Evolutionary conservation across 2,113 vertebrate species (phyloP), one percentile per base, ranked within the genome.

Genomic region (Esox niger): DNA sequence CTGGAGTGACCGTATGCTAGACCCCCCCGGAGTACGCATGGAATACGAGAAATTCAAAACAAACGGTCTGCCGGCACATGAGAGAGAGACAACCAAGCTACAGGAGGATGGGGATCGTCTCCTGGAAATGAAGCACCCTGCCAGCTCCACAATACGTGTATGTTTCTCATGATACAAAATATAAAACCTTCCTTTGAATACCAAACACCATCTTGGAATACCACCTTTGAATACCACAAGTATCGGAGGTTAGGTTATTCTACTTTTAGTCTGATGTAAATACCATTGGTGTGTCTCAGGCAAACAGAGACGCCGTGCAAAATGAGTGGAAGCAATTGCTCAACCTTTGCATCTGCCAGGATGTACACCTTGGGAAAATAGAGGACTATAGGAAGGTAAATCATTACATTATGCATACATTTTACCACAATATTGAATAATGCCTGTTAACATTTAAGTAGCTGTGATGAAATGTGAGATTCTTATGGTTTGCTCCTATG

Each of bases 11-110:
- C 91, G 88, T 56, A 93, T 96, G 90, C 38, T 57, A 0, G 94
- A 98, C 4, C 83, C 90, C 0, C 67, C 74, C 0, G 87, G 90
- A 0, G 64, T 95, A 64, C 91, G 94, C 25, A 89, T 84, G 23
- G 91, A 95, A 76, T 96, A 95, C 0, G 95, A 98, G 97, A 93
- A 93, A 77, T 97, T 99, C 84, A 98, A 95, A 88, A 80, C 75
- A 33, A 92, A 83, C 0, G 91, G 93, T 2, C 89, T 99, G 65
- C 77, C 95, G 15, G 84, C 63, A 3, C 95, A 98, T 47, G 96
- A 99, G 78, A 84, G 69, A n/a, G 81, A 91, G 3, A 87, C 95
- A 66, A 94, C 92, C 85, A 71, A 84, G 60, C 91, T 98, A n/a
- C 91, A 94, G 84, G 88, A 89, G 0, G 92, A 95, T 0, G 94